These are phyloP conservation scores for Montifringilla adamsi DNA, from an alignment of 2,113 vertebrate species.

Conservation along the genomic window DNA sequence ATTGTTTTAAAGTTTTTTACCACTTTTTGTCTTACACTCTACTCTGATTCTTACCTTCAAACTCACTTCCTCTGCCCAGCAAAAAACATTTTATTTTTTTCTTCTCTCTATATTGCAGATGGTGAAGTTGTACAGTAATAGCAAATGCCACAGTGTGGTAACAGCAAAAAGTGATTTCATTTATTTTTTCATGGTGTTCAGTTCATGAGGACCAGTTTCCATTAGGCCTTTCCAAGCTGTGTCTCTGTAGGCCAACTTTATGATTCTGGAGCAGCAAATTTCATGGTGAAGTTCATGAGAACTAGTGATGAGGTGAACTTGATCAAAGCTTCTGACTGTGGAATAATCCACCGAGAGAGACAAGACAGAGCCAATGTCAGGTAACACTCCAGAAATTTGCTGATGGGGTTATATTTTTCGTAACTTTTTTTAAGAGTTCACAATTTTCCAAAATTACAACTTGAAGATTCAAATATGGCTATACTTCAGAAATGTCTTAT, in stretches of 20 bases:
- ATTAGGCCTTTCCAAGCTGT: not conserved
- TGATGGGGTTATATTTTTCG: not conserved
- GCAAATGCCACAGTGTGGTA: not conserved
- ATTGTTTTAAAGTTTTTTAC: not conserved
- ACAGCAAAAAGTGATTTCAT: not conserved
- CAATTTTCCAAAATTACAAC: not conserved
- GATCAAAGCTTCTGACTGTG: not conserved
- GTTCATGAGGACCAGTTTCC: not conserved
- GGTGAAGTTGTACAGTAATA: not conserved
- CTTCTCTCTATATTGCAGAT: not conserved
- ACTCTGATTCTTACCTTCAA: not conserved
- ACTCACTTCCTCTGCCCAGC: not conserved
- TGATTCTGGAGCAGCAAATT: not conserved
- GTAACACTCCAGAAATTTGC: not conserved
- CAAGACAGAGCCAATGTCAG: not conserved
- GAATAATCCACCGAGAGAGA: not conserved
- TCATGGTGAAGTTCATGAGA: slow-evolving; percentile 15
- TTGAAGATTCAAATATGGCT: not conserved
- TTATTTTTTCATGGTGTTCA: not conserved
- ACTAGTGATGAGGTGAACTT: not conserved
- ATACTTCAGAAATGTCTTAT: not conserved
- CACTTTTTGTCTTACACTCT: not conserved
- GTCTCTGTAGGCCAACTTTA: not conserved
- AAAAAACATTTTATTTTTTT: not conserved
- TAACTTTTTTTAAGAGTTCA: not conserved